Base-by-base conservation (phyloP, 2,113 vertebrate genomes). In the Tupaia chinensis region DNA sequence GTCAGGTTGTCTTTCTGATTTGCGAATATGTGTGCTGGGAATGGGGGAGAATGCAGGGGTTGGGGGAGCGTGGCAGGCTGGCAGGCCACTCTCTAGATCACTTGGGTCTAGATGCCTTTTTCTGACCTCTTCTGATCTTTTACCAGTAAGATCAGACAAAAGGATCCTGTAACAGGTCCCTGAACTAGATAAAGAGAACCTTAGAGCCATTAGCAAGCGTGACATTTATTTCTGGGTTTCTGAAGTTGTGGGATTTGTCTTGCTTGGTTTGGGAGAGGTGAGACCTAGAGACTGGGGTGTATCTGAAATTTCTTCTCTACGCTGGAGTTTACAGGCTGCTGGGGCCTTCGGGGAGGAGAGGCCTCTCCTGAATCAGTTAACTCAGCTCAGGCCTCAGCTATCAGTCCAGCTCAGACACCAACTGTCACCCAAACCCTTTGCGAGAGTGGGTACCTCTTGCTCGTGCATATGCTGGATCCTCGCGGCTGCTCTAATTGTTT, bases 401-500 rank as follows among this genome's bases (percentile, higher is more conserved):
- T 86, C 76, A 25, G 79, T 80, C 86, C 29, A 65, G 25, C 53
- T 77, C 70, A 78, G 85, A 56, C 60, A 74, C 34, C 91, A 94
- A 91, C 95, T 89, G 93, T 91, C 94, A 94, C 19, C 69, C 65
- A 80, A 87, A 80, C 79, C 22, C 61, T 73, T 29, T 44, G 32
- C 70, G 91, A 34, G 32, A n/a, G 53, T 68, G 44, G 78, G 69
- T 66, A 68, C 68, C 76, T 87, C 65, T n/a, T 81, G 88, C 53
- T 63, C 27, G 81, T 7, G 22, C 56, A 84, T 74, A 63, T 58
- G 25, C 78, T n/a, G 44, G 63, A 14, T 92, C 87, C 82, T 61
- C 72, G 17, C 66, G 73, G 83, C 80, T 72, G 54, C 25, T 83
- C 94, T 97, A 95, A 96, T 89, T 32, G 60, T 96, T 97, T 94